Evolutionary conservation across 2,888 invertebrate genomes (phyloP).

Genomic region (Spodoptera littoralis): DNA sequence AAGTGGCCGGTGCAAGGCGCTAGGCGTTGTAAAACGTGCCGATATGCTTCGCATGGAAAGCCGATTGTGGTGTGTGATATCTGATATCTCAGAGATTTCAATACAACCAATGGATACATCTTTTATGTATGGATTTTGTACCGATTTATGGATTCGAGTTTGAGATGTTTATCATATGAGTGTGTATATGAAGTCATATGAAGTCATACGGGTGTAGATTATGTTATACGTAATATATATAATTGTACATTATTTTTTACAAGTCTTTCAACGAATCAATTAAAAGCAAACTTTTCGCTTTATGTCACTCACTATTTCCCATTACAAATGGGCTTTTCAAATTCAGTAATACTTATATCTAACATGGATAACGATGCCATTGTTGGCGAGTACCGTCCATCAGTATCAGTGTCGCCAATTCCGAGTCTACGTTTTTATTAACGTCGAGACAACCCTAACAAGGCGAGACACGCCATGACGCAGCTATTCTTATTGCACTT

Average conservation of each 20-base stretch:
- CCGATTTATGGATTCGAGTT: no score
- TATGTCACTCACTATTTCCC: no score
- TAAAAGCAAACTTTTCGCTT: no score
- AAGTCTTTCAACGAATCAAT: no score
- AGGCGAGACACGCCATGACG: conserved; percentile 11
- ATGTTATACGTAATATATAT: no score
- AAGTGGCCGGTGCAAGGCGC: conserved; percentile 33
- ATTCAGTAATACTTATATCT: no score
- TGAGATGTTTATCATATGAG: no score
- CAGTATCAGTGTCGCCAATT: background rate
- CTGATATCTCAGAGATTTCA: conserved; percentile 14
- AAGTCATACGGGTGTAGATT: no score
- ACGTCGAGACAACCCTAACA: conserved; percentile 27
- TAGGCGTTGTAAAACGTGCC: conserved; percentile 11
- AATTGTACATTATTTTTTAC: no score
- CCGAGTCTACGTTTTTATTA: conserved; percentile 33
- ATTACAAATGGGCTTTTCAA: no score
- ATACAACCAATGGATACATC: conserved; percentile 13
- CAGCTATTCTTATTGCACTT: conserved; percentile 50
- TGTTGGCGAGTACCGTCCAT: background rate
- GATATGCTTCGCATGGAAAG: conserved; percentile 15
- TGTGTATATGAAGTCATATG: no score
- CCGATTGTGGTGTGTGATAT: conserved; percentile 37
- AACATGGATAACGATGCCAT: no score
- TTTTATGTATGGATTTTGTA: conserved; percentile 2